Conservation (phyloP, 2,888 invertebrate genomes). For the Amiota communis region DNA sequence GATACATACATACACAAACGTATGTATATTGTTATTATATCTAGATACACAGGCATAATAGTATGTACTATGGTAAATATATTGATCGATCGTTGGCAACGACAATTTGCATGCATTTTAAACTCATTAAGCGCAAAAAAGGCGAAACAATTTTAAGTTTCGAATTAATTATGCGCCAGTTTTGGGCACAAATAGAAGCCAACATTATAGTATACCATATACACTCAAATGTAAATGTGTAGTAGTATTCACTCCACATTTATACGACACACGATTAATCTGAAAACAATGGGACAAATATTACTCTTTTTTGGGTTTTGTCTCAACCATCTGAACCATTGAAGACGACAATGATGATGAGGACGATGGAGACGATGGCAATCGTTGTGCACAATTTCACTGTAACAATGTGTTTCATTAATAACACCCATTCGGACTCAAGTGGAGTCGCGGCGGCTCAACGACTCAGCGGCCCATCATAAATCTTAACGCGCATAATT, state of each 20-base stretch:
- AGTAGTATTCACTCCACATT: background rate
- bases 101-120: conserved; percentile 32
- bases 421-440: conserved; percentile 47
- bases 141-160: conserved; percentile 16
- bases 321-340: background rate
- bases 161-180: conserved; percentile 23
- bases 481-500: conserved; percentile 66
- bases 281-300: conserved; percentile 19
- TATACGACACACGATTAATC: conserved; percentile 13
- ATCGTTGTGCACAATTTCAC: conserved; percentile 57
- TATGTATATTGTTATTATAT: background rate
- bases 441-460: background rate
- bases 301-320: background rate
- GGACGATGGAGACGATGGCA: background rate
- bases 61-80: conserved; percentile 11
- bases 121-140: conserved; percentile 28
- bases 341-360: no score
- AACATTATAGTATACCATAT: background rate
- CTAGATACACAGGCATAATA: conserved; percentile 38
- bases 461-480: conserved; percentile 49
- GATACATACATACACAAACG: conserved; percentile 30
- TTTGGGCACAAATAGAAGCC: conserved; percentile 1
- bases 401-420: conserved; percentile 64
- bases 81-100: conserved; percentile 24
- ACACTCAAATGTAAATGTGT: background rate